Conservation (phyloP, 2,888 invertebrate genomes). For the Noctua comes region DNA sequence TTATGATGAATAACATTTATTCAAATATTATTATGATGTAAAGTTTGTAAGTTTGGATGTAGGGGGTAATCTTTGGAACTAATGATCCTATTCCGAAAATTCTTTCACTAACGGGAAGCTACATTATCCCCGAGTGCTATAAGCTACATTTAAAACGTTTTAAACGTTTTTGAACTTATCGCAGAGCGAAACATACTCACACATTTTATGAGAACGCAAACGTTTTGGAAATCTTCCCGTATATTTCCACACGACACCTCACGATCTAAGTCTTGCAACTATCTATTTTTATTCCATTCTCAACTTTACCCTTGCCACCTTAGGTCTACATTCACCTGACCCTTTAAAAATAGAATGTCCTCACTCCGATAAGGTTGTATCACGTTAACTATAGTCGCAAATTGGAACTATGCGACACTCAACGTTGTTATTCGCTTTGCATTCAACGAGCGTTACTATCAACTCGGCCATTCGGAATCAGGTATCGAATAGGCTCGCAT, state of each 20-base stretch:
- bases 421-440: constrained; percentile 74
- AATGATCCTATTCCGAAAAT: neutral
- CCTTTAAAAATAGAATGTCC: constrained; percentile 40
- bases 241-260: constrained; percentile 46
- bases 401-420: constrained; percentile 79
- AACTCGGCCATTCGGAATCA: constrained; percentile 76
- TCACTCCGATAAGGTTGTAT: constrained; percentile 73
- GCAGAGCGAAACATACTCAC: too few relatives aligned
- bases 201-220: neutral
- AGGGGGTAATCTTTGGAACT: neutral
- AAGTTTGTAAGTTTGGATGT: neutral
- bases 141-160: too few relatives aligned
- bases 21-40: neutral
- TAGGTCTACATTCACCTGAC: constrained; percentile 38
- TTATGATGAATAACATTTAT: neutral
- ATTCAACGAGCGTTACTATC: constrained; percentile 81
- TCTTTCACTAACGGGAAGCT: neutral
- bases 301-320: constrained; percentile 37
- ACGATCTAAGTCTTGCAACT: constrained; percentile 53
- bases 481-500: constrained; percentile 77
- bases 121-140: neutral
- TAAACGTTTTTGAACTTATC: too few relatives aligned
- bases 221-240: constrained; percentile 18
- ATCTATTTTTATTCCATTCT: constrained; percentile 42
- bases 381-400: constrained; percentile 73